Evolutionary conservation across 2,113 vertebrate genomes (phyloP).

Genomic region (Acanthisitta chloris): DNA sequence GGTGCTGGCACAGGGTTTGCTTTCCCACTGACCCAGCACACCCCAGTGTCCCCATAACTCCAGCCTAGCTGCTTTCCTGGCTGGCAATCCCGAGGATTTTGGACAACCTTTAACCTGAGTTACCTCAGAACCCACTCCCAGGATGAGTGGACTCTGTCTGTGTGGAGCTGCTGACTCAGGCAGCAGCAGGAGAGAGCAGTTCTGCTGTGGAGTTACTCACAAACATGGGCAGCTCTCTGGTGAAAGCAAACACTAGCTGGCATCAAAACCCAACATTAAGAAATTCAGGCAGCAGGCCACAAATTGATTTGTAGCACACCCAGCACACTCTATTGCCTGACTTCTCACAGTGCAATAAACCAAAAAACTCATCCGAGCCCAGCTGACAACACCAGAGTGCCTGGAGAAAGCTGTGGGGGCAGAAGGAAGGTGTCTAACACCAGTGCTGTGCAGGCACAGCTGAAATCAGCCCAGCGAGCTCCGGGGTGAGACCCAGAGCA

Average conservation of each 20-base stretch:
- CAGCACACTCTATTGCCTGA: not conserved
- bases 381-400: not conserved
- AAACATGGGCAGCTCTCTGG: not conserved
- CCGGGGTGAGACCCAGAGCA: not conserved
- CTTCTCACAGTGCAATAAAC: not conserved
- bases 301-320: not conserved
- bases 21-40: not conserved
- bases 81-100: not conserved
- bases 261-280: not conserved
- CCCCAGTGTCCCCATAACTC: not conserved
- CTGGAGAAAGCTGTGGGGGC: not conserved
- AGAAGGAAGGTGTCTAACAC: not conserved
- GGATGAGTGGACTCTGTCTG: not conserved
- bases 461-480: not conserved
- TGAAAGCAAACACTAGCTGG: slow-evolving; percentile 10
- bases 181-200: not conserved
- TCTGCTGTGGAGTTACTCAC: not conserved
- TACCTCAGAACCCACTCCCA: not conserved
- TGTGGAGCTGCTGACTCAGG: slow-evolving; percentile 13
- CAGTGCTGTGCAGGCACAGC: not conserved
- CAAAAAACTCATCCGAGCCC: not conserved
- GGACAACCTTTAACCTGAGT: not conserved
- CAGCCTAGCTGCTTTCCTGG: accelerated
- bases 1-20: not conserved
- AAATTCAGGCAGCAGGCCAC: slow-evolving; percentile 17